A percentile compares a stretch with the other conserved stretches of the same genome.
These are phyloP conservation scores for Pyrgilauda ruficollis DNA, from an alignment of 2,113 vertebrate species.

Conservation along the genomic window DNA sequence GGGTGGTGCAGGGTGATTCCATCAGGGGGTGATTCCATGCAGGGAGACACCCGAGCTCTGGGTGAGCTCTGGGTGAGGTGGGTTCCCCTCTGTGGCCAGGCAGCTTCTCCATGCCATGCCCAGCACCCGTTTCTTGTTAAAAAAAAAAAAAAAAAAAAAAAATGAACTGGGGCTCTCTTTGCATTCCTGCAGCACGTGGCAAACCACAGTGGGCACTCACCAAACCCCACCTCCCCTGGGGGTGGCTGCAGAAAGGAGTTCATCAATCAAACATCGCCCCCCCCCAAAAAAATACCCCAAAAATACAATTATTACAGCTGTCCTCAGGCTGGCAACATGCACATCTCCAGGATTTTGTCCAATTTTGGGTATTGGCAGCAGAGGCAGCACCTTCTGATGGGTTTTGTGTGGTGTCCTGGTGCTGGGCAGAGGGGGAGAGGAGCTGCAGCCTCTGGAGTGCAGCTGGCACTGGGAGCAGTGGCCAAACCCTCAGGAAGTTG, in stretches of 20 bases:
- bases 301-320: not conserved
- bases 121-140: not conserved
- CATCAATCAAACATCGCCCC: not conserved
- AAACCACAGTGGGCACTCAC: rapidly evolving
- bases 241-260: not conserved
- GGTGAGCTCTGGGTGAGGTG: not conserved
- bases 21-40: not conserved
- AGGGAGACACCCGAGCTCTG: not conserved
- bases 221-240: not conserved
- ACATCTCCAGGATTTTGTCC: not conserved
- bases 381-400: not conserved
- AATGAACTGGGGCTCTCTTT: not conserved
- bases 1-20: not conserved
- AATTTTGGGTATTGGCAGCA: not conserved
- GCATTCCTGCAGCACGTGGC: not conserved
- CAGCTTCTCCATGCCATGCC: not conserved
- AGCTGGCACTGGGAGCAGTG: not conserved
- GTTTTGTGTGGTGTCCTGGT: not conserved
- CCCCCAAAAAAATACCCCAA: rapidly evolving
- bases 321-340: not conserved
- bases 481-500: not conserved
- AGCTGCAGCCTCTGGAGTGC: not conserved
- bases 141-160: not conserved
- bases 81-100: not conserved
- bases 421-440: not conserved